Base-by-base conservation (phyloP, 2,797 vertebrate species). In the Labroides dimidiatus region DNA sequence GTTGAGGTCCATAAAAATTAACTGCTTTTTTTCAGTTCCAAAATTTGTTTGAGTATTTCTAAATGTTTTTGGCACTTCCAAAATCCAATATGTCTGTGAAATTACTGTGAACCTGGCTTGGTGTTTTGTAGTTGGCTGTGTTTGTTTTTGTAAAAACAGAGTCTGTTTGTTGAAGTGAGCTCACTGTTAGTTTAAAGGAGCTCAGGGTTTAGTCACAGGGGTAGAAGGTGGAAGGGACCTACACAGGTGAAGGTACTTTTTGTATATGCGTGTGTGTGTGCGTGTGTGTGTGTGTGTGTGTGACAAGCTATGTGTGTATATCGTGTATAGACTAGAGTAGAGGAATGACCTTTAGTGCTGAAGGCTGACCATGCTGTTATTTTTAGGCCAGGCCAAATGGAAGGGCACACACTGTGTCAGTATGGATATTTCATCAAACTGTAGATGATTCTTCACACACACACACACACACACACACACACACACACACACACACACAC, bases 351-450 rank as follows among this genome's bases (percentile, higher is more conserved):
- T 87, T 77, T 81, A 39, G 52, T 79, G 80, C 53, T 7, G 17
- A 71, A 82, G 64, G 64, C 71, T 79, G 82, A 81, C 33, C 1
- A 56, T 77, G 71, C 45, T 80, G 72, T 80, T 88, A 84, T 90
- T 87, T 84, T 86, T 82, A 86, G 77, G 64, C 43, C 17, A 15
- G 64, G 41, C 51, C 51, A 71, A 85, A 81, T 59, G 54, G 56
- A 75, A 80, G 62, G 70, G 62, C 66, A 76, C 68, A 69, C 59
- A 65, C 47, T 24, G 60, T 62, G 79, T 85, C 82, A 71, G 71
- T 55, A 60, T 59, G 64, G 79, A 81, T 87, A 85, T 89, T 86
- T 78, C 72, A 84, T 80, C 78, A 76, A 52, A 71, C 42, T 16
- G 16, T 59, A 49, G 41, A 48, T 62, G 36, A 56, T 20, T 60